Conservation (phyloP, 1,140 invertebrate species). For the Ceratina australensis region DNA sequence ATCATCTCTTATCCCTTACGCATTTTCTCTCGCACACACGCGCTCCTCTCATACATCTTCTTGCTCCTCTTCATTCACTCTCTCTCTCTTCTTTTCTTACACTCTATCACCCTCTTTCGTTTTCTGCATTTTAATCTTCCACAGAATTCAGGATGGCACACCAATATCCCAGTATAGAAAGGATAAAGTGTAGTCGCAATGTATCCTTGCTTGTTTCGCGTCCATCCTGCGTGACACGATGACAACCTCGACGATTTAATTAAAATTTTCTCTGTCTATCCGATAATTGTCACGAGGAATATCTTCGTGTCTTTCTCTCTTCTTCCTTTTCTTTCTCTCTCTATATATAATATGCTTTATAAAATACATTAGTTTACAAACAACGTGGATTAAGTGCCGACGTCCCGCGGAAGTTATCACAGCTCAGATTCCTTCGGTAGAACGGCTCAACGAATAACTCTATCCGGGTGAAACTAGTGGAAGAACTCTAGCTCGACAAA, state of each 20-base stretch:
- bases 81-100: slow-evolving; percentile 11
- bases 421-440: slow-evolving; percentile 66
- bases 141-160: slow-evolving; percentile 6
- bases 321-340: slow-evolving; percentile 38
- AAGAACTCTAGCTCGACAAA: slow-evolving; percentile 30
- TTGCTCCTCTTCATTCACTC: slow-evolving; percentile 21
- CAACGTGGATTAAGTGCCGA: slow-evolving; percentile 75
- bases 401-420: slow-evolving; percentile 65
- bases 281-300: slow-evolving; percentile 17
- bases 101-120: slow-evolving; percentile 45
- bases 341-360: slow-evolving; percentile 69
- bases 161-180: background rate
- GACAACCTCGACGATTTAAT: slow-evolving; percentile 5
- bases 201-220: background rate
- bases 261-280: slow-evolving; percentile 18
- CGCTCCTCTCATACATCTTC: too few relatives aligned
- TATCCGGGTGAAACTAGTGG: slow-evolving; percentile 37
- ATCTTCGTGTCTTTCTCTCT: slow-evolving; percentile 32
- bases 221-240: slow-evolving; percentile 30
- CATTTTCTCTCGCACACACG: slow-evolving; percentile 29
- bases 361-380: slow-evolving; percentile 79
- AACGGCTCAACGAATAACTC: slow-evolving; percentile 53
- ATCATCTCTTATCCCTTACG: slow-evolving; percentile 24
- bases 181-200: background rate
- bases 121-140: slow-evolving; percentile 9